These are phyloP conservation scores for Aegypius monachus DNA, from an alignment of 2,113 vertebrate species.

Conservation along the genomic window DNA sequence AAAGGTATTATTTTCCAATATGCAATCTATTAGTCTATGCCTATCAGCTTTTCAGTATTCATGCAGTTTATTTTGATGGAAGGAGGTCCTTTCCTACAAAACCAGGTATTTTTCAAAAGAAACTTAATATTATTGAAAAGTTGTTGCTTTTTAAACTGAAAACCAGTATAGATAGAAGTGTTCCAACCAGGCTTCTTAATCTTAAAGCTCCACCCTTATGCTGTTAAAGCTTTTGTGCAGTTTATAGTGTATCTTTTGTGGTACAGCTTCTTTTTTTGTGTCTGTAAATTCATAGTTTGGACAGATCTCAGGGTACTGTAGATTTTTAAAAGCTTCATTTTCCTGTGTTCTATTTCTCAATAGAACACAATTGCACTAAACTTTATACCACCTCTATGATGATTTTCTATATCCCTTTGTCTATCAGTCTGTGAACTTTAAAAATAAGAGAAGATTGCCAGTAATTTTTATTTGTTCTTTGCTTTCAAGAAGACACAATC, in stretches of 20 bases:
- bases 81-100: background rate
- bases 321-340: background rate
- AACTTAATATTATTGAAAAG: background rate
- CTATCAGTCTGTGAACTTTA: background rate
- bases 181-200: background rate
- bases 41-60: background rate
- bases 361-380: background rate
- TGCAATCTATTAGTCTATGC: background rate
- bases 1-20: background rate
- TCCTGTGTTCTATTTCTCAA: background rate
- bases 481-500: conserved; percentile 27
- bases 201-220: background rate
- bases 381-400: background rate
- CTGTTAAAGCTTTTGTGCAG: background rate
- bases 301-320: background rate
- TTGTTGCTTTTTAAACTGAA: background rate
- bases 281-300: background rate
- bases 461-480: conserved; percentile 5
- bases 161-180: background rate
- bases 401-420: background rate
- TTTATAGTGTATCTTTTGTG: background rate
- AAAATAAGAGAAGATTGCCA: background rate
- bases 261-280: background rate
- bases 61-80: background rate
- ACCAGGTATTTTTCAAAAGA: background rate